Conservation (phyloP, 1,140 invertebrate genomes). For the Magallana angulata region DNA sequence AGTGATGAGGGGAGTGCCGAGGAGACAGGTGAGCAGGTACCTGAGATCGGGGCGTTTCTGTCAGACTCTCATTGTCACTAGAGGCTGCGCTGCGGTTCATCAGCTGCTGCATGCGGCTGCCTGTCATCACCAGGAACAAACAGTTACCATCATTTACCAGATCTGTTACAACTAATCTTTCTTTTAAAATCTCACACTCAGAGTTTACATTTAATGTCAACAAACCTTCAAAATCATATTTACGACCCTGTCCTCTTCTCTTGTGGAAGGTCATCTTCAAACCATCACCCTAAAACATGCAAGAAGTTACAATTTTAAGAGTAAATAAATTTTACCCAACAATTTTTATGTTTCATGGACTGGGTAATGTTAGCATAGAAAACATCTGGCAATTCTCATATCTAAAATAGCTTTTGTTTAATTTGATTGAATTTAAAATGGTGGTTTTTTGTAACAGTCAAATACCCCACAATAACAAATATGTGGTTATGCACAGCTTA, state of each 20-base stretch:
- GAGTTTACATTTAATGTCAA: no score
- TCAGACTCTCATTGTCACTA: constrained; percentile 74
- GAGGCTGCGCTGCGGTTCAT: constrained; percentile 72
- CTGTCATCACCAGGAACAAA: constrained; percentile 53
- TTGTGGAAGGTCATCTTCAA: constrained; percentile 78
- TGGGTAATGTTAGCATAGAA: no score
- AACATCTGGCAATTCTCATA: no score
- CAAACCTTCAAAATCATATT: constrained; percentile 84
- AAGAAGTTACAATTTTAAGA: neutral
- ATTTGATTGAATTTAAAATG: no score
- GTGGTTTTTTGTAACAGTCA: no score
- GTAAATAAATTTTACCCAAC: neutral
- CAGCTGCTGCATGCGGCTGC: constrained; percentile 69
- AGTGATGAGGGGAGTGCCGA: constrained; percentile 63
- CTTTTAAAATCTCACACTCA: no score
- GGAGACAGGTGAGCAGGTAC: constrained; percentile 65
- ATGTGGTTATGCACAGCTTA: no score
- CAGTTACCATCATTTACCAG: no score
- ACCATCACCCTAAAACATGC: constrained; percentile 71
- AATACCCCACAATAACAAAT: no score
- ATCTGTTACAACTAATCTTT: neutral
- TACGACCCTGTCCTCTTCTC: constrained; percentile 68
- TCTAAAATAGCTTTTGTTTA: no score
- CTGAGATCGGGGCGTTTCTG: constrained; percentile 66
- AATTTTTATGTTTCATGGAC: no score